Base-by-base conservation (phyloP, 2,888 invertebrate species). In the Trachelus stipa region DNA sequence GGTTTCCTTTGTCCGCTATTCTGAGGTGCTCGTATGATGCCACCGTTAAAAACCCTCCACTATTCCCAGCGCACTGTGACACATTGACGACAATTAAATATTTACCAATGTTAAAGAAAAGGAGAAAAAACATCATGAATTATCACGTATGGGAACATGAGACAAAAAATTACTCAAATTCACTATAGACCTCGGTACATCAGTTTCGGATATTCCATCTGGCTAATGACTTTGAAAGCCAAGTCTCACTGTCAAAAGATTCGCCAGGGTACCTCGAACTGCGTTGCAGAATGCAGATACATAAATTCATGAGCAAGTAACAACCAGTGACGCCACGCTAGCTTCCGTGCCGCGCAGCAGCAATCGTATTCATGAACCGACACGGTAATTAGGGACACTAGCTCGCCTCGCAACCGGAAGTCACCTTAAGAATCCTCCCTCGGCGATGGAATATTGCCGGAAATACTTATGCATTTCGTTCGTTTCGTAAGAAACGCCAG, bases 351-450 rank as follows among this genome's bases (percentile, higher is more conserved):
- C 86, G 87, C 85, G 81, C 56, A 73, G 84, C 86, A 83, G 91
- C 91, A 90, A 90, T 91, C 90, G 90, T 91, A 91, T 91, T 91
- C 91, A 91, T 90, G 91, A 91, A 90, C 90, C 91, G 90, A 91
- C 91, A 91, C 91, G 91, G 91, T 91, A 91, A 91, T 91, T 91
- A 91, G 89, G 91, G 91, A 91, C 91, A 91, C 90, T 90, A 89
- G 89, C 90, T 89, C 89, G 88, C 90, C 88, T 90, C 88, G 85
- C 89, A 90, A 88, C 88, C 91, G 91, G 91, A 91, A 91, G 91
- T 91, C 90, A 88, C 88, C 88, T 85, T 87, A 86, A 86, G 90
- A 90, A 90, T 90, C 90, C 90, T 90, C 90, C 89, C 88, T 86
- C 87, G 84, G 84, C 83, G 80, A 80, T 40, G 80, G 86, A 87